phyloP scores from a whole-genome alignment of 2,797 vertebrate genomes.

The Margarornis squamiger region DNA sequence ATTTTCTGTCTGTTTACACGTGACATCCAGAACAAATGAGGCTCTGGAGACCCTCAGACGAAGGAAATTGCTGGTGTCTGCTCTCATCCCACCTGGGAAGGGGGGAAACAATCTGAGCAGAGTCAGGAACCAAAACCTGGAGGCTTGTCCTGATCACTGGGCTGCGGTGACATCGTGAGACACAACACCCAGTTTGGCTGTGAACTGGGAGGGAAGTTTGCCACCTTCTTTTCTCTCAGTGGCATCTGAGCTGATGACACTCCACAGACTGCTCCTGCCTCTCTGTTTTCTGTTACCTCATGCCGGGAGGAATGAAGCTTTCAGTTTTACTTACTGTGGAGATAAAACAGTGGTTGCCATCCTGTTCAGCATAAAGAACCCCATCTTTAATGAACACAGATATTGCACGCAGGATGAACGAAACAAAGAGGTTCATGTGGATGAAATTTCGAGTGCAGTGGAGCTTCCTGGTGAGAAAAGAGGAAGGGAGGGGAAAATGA shows the following conservation, averaged over 20 bases:
- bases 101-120: background rate
- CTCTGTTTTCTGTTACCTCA: background rate
- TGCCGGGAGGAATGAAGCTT: background rate
- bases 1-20: background rate
- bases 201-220: background rate
- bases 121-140: background rate
- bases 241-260: background rate
- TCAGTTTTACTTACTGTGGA: conserved; percentile 82
- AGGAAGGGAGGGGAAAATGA: background rate
- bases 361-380: conserved; percentile 90
- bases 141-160: background rate
- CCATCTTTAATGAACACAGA: conserved; percentile 98
- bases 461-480: conserved; percentile 84
- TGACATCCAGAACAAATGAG: background rate
- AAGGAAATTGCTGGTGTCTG: background rate
- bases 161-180: background rate
- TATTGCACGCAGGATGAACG: conserved; percentile 95
- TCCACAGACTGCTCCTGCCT: background rate
- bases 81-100: background rate
- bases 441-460: conserved; percentile 98
- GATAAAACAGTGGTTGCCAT: conserved; percentile 89
- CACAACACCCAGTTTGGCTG: background rate
- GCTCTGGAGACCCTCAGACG: background rate
- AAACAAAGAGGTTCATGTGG: conserved; percentile 98
- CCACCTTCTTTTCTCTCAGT: background rate